Base-by-base conservation (phyloP, 23 tunicate genomes). In the Halocynthia roretzi region DNA sequence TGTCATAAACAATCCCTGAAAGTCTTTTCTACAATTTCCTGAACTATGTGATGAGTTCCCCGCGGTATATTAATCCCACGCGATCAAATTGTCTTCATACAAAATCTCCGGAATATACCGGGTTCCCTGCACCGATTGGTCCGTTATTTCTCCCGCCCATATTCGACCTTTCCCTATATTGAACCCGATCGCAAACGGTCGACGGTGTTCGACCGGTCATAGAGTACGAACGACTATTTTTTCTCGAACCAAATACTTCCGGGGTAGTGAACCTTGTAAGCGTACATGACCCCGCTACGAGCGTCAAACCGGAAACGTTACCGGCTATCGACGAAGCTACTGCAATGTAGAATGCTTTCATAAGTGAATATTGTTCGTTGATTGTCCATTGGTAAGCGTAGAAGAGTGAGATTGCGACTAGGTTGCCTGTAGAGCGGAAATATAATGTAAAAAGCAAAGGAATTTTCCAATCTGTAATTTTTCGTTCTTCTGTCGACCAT, bases 271-370 rank as follows among this genome's bases (percentile, higher is more conserved):
- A 31, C 44, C 44, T 31, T 31, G 44, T 31, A 31, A 31, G 44
- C 44, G 44, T 44, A 60, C 85, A 72, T 10, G 91, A 80, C 11
- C 91, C 91, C 14, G 63, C 9, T n/a, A 80, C 62, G 54, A 86
- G 49, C 18, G 76, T 50, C 6, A 56, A 51, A 5, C 84, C 75
- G 2, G 85, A 56, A 40, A 75, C 8, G 31, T 80, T 18, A 54
- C 62, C 54, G 10, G 23, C 71, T 6, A 62, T 74, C 15, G 91
- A 63, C n/a, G 85, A 70, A 50, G 76, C 91, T 71, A 86, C 10
- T 0, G 73, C 85, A 12, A 86, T 74, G 44, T 82, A 86, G 68
- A 86, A 86, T 8, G 77, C 83, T 11, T 67, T 80, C 85, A 81
- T 86, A 52, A 81, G 71, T 66, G 65, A 69, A 67, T 75, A 86